phyloP scores from a whole-genome alignment of 2,888 invertebrate genomes.

The Hyles lineata region DNA sequence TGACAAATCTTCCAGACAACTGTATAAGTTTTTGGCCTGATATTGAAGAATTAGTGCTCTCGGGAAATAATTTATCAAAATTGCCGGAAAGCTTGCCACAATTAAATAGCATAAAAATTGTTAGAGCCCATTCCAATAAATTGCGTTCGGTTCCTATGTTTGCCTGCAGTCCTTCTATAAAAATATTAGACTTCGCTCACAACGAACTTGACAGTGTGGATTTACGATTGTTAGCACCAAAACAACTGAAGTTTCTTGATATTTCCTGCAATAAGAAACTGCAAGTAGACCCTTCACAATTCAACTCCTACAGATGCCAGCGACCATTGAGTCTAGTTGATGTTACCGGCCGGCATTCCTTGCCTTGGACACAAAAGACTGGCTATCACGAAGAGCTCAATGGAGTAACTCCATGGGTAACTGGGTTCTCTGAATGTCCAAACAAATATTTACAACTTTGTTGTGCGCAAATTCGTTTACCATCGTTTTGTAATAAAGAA shows the following conservation, averaged over 20 bases:
- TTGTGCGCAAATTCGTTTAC: slow-evolving; percentile 90
- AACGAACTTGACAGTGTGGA: slow-evolving; percentile 93
- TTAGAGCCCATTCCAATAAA: slow-evolving; percentile 93
- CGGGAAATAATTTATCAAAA: slow-evolving; percentile 91
- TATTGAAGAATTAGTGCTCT: slow-evolving; percentile 92
- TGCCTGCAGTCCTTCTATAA: slow-evolving; percentile 89
- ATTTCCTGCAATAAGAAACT: slow-evolving; percentile 93
- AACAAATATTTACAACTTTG: slow-evolving; percentile 90
- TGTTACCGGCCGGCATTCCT: slow-evolving; percentile 91
- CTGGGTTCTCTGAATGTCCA: slow-evolving; percentile 94
- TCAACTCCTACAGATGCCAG: slow-evolving; percentile 91
- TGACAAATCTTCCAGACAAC: slow-evolving; percentile 89
- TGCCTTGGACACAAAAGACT: slow-evolving; percentile 84
- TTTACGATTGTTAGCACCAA: slow-evolving; percentile 90
- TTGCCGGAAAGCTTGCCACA: slow-evolving; percentile 91
- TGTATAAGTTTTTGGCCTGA: slow-evolving; percentile 91
- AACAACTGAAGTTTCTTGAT: slow-evolving; percentile 93
- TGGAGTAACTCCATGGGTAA: slow-evolving; percentile 88
- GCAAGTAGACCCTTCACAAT: slow-evolving; percentile 93
- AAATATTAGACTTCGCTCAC: slow-evolving; percentile 93
- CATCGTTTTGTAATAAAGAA: slow-evolving; percentile 91
- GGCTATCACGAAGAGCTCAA: slow-evolving; percentile 83
- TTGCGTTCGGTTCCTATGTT: slow-evolving; percentile 90
- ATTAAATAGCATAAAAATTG: slow-evolving; percentile 88
- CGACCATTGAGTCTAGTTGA: slow-evolving; percentile 93